Evolutionary conservation across 2,888 invertebrate species (phyloP), one percentile per base, ranked within the genome.

Genomic region (Clivina fossor): DNA sequence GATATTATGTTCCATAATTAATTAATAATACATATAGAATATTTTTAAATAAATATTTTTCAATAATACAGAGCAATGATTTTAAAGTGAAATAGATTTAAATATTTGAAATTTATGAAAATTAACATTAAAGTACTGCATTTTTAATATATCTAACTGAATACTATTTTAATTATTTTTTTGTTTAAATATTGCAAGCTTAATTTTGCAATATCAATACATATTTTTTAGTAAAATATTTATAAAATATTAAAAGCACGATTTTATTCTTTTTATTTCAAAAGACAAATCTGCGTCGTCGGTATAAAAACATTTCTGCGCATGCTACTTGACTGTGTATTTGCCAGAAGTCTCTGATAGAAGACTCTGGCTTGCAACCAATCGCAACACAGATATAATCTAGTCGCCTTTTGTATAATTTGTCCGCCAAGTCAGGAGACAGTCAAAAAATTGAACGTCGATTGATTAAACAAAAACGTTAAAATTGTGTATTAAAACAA

Each of bases 331-430:
- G 15, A 22, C 22, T n/a, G 4, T 24, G 8, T 20, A 16, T 46
- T 64, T 69, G 74, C 67, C 73, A 75, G 74, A 75, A 66, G 69
- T 70, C 73, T 69, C 75, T 74, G 75, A 71, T 73, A 74, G 73
- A 74, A 63, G 66, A 69, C 71, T 69, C 74, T 73, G 65, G 56
- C 46, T 38, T 40, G 56, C 65, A 66, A 61, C 71, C 69, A 69
- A 69, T 68, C 51, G 57, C 58, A 62, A 62, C 30, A 40, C 56
- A n/a, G 47, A 49, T 58, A 30, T 56, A 60, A 57, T 58, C 60
- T 61, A 61, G 60, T 66, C 64, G 66, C 65, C 67, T 70, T 67
- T 69, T 68, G 63, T 59, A 56, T 59, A 57, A 57, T 61, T 64
- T 67, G 63, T 67, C 64, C 68, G 67, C 66, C 64, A 67, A 64